These are phyloP conservation scores for Spermophilus dauricus DNA, from an alignment of 2,113 vertebrate genomes.

Conservation along the genomic window DNA sequence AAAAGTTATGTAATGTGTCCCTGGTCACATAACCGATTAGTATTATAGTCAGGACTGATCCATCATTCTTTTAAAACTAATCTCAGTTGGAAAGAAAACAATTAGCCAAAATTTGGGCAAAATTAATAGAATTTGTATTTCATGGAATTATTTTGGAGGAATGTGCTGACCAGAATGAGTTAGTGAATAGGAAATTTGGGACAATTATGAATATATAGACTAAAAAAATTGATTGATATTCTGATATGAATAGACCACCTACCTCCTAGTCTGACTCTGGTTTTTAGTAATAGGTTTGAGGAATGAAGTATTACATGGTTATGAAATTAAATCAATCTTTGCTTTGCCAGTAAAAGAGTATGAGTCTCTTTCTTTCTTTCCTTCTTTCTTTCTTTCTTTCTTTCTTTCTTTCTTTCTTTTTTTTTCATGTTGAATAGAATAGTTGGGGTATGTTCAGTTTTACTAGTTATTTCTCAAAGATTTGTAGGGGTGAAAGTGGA, in stretches of 20 bases:
- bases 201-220: not conserved
- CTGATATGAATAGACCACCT: fast-evolving
- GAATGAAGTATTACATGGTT: not conserved
- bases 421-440: not conserved
- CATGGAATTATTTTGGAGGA: not conserved
- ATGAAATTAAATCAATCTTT: not conserved
- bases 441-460: not conserved
- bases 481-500: not conserved
- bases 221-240: not conserved
- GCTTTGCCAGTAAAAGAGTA: not conserved
- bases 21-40: not conserved
- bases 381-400: not conserved
- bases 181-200: not conserved
- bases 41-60: not conserved
- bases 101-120: not conserved
- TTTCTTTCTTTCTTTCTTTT: not conserved
- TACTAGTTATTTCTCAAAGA: not conserved
- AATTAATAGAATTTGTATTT: not conserved
- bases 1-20: not conserved
- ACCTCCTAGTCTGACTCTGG: fast-evolving
- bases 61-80: not conserved
- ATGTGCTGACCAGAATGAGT: not conserved
- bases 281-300: not conserved
- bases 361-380: not conserved
- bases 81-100: not conserved